Evolutionary conservation across 2,888 invertebrate genomes (phyloP), one percentile per base, ranked within the genome.

Genomic region (Rhogogaster chlorosoma): DNA sequence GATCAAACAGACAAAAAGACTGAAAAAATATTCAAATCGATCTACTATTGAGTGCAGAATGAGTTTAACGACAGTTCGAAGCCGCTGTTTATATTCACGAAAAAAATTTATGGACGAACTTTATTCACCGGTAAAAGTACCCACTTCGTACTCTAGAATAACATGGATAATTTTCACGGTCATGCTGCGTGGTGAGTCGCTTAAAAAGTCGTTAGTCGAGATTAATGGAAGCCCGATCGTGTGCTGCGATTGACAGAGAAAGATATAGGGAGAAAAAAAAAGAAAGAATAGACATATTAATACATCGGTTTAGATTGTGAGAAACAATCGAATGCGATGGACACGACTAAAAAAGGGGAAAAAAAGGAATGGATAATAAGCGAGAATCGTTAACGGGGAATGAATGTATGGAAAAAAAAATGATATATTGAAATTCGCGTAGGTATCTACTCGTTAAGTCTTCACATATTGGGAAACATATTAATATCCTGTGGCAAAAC

Each of bases 191-290:
- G 71, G 1, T 42, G 71, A 42, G 38, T 73, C 42, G 42, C 4
- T 73, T 22, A 15, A 42, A 73, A 73, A 73, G 71, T 42, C 38
- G 42, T 73, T 42, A 73, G 71, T 73, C 22, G n/a, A 53, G n/a
- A 73, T 38, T 38, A 73, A 73, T 73, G 26, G 71, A 12, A 22
- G 10, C 36, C 0, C 10, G 36, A 42, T 38, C 18, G 18, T 36
- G 2, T 36, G n/a, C 42, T 32, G 7, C 15, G 61, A 67, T 26
- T 32, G 26, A 67, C 2, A 26, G 32, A 67, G 18, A 67, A 32
- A 67, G 12, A 67, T 6, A 15, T 10, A 67, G 4, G 18, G 64
- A 29, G 3, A 67, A 67, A 26, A 18, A 32, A 32, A 32, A 12
- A 61, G 26, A 1, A 22, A 9, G 26, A 26, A 61, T 12, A 12